Evolutionary conservation across 2,797 vertebrate genomes (phyloP), one percentile per base, ranked within the genome.

Genomic region (Hydrocynus forskahlii): DNA sequence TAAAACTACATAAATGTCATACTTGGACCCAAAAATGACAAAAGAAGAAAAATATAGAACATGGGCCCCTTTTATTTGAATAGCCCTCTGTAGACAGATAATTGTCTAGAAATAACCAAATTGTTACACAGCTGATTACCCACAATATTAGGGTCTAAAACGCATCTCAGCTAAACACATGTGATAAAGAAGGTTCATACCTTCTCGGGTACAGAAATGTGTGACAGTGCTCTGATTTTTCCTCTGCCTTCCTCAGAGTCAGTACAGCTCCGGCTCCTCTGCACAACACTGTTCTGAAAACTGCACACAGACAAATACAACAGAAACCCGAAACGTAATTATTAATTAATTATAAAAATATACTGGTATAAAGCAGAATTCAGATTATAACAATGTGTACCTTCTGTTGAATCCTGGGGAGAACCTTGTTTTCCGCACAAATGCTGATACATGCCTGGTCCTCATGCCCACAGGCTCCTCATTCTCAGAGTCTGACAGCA

Each of bases 401-500:
- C 96, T 92, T 86, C 89, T 85, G 76, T 92, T 89, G 86, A 95
- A 89, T 52, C 94, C 88, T 48, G 96, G 92, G 35, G 93, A 95
- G 79, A 87, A 88, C 79, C 89, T 96, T 89, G 90, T 95, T 91
- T 95, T 98, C 85, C 95, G 95, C 82, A 97, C 94, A 82, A 97
- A 97, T 21, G 97, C 97, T 0, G 97, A 97, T 7, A 96, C 94
- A 84, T 96, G 96, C 0, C 92, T 86, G 57, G 95, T 93, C 91
- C 94, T 96, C 83, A 93, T 92, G 89, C 91, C 93, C 81, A 94
- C 92, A 0, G 97, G 97, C 87, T 99, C 97, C 85, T 99, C 97
- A 0, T 99, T 99, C 92, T 99, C 97, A 0, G 97, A 98, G 88
- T 99, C 96, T 0, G 97, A 99, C 88, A 97, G 93, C 25, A 95